Base-by-base conservation (phyloP, 2,113 vertebrate genomes). In the Ptilonorhynchus violaceus region DNA sequence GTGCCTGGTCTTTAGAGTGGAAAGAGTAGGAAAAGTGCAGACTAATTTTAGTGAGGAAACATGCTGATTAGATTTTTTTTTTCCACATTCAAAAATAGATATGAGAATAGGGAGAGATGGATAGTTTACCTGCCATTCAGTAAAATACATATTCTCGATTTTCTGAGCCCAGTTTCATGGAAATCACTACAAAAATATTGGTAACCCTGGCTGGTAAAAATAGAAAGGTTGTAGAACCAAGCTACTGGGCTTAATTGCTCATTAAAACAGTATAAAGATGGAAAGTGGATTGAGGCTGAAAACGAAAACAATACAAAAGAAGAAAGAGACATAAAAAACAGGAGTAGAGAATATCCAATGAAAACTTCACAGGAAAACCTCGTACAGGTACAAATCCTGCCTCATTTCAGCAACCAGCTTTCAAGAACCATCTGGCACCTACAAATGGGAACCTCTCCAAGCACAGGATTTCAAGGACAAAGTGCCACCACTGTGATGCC, bases 401-500 rank as follows among this genome's bases (percentile, higher is more conserved):
- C n/a, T 67, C 31, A 49, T 82, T 89, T 68, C 49, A 72, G 66
- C 6, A 35, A 52, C 11, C 13, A 41, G 27, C 3, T 70, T 87
- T 84, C 64, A 78, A 81, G 60, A 93, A 67, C 13, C 27, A 68
- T 25, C 70, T 75, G 66, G 35, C 66, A 77, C 18, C 58, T 87
- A 63, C 39, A 89, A 23, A 58, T 16, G 19, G 14, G 42, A 86
- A 46, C 35, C 4, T 50, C 39, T 94, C 35, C 69, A 72, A 10
- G 19, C 52, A 75, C 27, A 56, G 69, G 35, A 44, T 70, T 91
- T 92, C 92, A 95, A 95, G 77, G 93, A 75, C 88, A 81, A 94
- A 91, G 41, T 33, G 73, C 28, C 49, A 74, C 42, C 66, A 63
- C 52, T 23, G 63, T 12, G n/a, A 85, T 79, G 33, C 39, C 74